A percentile compares a stretch with the other conserved stretches of the same genome.
Conservation (phyloP, 2,797 vertebrate species). For the Myoxocephalus aenaeus region DNA sequence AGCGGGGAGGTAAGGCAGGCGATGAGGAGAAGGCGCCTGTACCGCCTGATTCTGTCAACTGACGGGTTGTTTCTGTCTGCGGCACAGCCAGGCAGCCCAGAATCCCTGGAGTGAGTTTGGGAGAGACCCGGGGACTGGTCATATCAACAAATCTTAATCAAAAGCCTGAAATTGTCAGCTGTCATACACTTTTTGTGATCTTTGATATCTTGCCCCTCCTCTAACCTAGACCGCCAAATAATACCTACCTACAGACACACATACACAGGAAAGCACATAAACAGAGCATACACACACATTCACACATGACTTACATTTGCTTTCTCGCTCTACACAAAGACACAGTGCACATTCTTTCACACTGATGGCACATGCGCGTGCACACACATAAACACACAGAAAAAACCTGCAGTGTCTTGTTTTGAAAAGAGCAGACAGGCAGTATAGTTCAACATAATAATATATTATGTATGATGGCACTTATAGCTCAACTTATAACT, state of each 20-base stretch:
- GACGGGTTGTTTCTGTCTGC: slow-evolving; percentile 77
- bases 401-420: slow-evolving; percentile 30
- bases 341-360: slow-evolving; percentile 20
- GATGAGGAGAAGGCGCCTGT: slow-evolving; percentile 72
- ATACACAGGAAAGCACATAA: slow-evolving; percentile 11
- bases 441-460: slow-evolving; percentile 20
- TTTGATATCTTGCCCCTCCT: slow-evolving; percentile 79
- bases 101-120: slow-evolving; percentile 87
- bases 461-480: slow-evolving; percentile 22
- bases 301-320: slow-evolving; percentile 21
- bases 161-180: slow-evolving; percentile 89
- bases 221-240: slow-evolving; percentile 69
- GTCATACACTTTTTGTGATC: slow-evolving; percentile 86
- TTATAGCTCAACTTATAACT: slow-evolving; percentile 4
- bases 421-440: slow-evolving; percentile 26
- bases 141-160: slow-evolving; percentile 89
- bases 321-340: slow-evolving; percentile 1
- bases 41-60: slow-evolving; percentile 83
- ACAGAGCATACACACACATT: slow-evolving; percentile 11
- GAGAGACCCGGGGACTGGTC: slow-evolving; percentile 82
- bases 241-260: slow-evolving; percentile 37
- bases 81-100: slow-evolving; percentile 77
- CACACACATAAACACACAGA: background rate
- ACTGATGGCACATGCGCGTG: slow-evolving; percentile 8
- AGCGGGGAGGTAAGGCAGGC: slow-evolving; percentile 79